These are phyloP conservation scores for Kradibia gibbosae DNA, from an alignment of 1,140 invertebrate genomes.

Conservation along the genomic window DNA sequence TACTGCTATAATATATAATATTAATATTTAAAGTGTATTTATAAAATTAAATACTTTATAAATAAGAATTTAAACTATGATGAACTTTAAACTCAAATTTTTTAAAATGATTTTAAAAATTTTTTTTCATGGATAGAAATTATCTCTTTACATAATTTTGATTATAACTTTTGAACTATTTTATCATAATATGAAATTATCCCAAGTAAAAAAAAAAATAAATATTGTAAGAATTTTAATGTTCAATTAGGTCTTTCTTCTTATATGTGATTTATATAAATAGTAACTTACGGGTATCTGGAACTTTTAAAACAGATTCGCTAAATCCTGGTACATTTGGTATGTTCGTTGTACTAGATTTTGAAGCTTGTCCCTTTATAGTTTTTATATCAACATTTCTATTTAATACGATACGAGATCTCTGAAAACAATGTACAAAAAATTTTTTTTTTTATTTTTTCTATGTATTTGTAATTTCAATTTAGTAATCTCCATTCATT, in stretches of 20 bases:
- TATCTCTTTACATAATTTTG: no score
- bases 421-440: slow-evolving; percentile 24
- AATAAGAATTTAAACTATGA: no score
- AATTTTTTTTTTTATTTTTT: slow-evolving; percentile 1
- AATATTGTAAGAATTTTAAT: neutral
- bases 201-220: neutral
- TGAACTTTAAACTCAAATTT: no score
- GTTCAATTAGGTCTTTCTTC: neutral
- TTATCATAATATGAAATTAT: neutral
- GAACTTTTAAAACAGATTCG: slow-evolving; percentile 75
- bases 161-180: no score
- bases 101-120: no score
- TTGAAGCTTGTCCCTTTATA: neutral
- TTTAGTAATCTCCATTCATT: neutral
- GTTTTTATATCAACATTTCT: neutral
- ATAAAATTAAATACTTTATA: neutral
- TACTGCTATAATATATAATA: slow-evolving; percentile 69
- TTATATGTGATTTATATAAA: neutral
- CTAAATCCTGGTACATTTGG: slow-evolving; percentile 78
- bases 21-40: neutral
- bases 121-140: neutral
- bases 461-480: neutral
- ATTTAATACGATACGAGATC: neutral
- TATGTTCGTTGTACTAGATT: neutral
- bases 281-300: slow-evolving; percentile 68